These are phyloP conservation scores for Garra rufa DNA, from an alignment of 2,113 vertebrate species.

Conservation along the genomic window DNA sequence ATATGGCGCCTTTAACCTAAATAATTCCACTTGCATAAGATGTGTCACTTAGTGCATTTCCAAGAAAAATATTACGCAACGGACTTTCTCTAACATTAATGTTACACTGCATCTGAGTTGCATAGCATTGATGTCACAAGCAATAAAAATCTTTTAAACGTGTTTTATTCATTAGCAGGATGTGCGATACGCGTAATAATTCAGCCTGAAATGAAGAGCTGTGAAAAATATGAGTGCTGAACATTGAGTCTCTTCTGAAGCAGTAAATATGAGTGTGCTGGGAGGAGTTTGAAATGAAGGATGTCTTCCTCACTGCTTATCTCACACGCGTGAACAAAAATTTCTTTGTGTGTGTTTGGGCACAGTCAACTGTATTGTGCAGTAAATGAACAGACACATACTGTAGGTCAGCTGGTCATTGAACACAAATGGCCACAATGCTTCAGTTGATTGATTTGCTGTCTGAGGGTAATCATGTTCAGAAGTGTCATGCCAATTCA, in stretches of 20 bases:
- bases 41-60: constrained; percentile 8
- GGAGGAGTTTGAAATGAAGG: constrained; percentile 26
- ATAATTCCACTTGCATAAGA: constrained; percentile 15
- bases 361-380: constrained; percentile 50
- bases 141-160: constrained; percentile 11
- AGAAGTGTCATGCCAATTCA: constrained; percentile 14
- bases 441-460: constrained; percentile 57
- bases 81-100: neutral
- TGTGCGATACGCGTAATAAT: neutral
- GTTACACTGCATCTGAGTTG: neutral
- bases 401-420: constrained; percentile 49
- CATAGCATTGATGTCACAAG: constrained; percentile 10
- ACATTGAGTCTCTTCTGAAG: constrained; percentile 32
- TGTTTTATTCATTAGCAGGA: constrained; percentile 33
- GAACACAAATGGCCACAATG: constrained; percentile 55
- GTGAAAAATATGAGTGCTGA: constrained; percentile 18
- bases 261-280: constrained; percentile 17
- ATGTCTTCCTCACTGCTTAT: constrained; percentile 34
- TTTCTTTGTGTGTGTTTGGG: constrained; percentile 48
- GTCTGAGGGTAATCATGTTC: constrained; percentile 50
- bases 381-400: constrained; percentile 3
- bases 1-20: constrained; percentile 2
- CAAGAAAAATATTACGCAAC: constrained; percentile 27
- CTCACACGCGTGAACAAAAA: constrained; percentile 50
- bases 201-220: constrained; percentile 3